Base-by-base conservation (phyloP, 2,888 invertebrate species). In the Rhagonycha lutea region DNA sequence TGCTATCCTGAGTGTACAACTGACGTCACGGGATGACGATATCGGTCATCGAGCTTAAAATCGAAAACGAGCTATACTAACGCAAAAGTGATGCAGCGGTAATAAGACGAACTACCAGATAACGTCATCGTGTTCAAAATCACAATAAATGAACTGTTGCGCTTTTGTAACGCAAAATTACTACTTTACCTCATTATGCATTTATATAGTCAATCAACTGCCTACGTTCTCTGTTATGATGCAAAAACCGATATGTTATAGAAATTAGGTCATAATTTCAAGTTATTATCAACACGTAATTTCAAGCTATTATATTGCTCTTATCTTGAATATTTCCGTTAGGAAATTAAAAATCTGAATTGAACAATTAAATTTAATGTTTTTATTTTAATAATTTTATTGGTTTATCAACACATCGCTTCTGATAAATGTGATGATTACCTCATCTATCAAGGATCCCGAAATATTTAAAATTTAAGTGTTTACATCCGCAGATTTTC, bases 1-100 rank as follows among this genome's bases (percentile, higher is more conserved):
- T 47, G 4, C 47, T 47, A 47, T 28, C 11, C 68, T 12, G 77
- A 75, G 62, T 78, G 78, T 78, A 78, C 78, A 23, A 61, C 29
- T 73, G 75, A 78, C 78, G 78, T 78, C 75, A 75, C 68, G 61
- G 73, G 73, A 73, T 74, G 74, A 74, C 74, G 74, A 69, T 71
- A 65, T 68, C 76, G 76, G 76, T 76, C 76, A 76, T 76, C 76
- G 76, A 73, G 76, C 76, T 74, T 70, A 60, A 69, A 32, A 76
- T 73, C 68, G 73, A 71, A 63, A 73, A 73, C 74, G 67, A 65
- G 76, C 76, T 73, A 76, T 71, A 29, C 60, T 62, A 74, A 70
- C 76, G 76, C 76, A 60, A 61, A 61, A 70, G 68, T 76, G 74
- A 73, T 76, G 76, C 76, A 76, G 76, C 74, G 76, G 76, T 23